phyloP scores from a whole-genome alignment of 2,113 vertebrate genomes.

The Podarcis muralis region DNA sequence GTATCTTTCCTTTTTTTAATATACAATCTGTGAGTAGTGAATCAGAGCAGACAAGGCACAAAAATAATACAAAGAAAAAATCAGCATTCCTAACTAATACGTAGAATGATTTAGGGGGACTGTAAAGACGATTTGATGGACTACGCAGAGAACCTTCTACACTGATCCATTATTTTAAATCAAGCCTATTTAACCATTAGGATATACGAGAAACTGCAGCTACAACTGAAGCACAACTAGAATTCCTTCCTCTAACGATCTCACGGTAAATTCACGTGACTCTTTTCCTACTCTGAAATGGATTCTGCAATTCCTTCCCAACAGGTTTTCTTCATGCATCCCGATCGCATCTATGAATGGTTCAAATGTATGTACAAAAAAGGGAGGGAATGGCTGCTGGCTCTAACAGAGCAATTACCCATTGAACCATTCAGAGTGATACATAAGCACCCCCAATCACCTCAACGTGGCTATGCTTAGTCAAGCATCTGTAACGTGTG shows the following conservation, averaged over 20 bases:
- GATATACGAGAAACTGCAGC: not conserved
- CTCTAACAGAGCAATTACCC: not conserved
- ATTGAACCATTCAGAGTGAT: not conserved
- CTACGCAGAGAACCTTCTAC: conserved; percentile 39
- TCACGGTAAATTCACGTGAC: not conserved
- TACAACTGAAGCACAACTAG: not conserved
- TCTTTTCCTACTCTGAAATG: not conserved
- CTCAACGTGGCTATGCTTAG: conserved; percentile 17
- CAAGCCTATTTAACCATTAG: not conserved
- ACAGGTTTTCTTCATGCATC: not conserved
- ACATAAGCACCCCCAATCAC: too few species aligned
- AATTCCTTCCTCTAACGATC: not conserved
- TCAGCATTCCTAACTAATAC: conserved; percentile 55
- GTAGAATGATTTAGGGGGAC: conserved; percentile 16
- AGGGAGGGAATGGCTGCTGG: too few species aligned
- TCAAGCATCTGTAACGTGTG: accelerated
- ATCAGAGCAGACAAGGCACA: conserved; percentile 72
- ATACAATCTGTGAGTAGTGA: conserved; percentile 54
- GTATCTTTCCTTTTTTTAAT: conserved; percentile 38
- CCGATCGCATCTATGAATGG: not conserved
- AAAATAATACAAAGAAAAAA: conserved; percentile 56
- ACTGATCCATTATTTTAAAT: conserved; percentile 27
- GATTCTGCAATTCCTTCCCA: not conserved
- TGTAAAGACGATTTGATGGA: conserved; percentile 41
- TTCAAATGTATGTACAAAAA: not conserved